Evolutionary conservation across 2,888 invertebrate genomes (phyloP), one percentile per base, ranked within the genome.

Genomic region (Macrophya annulata): DNA sequence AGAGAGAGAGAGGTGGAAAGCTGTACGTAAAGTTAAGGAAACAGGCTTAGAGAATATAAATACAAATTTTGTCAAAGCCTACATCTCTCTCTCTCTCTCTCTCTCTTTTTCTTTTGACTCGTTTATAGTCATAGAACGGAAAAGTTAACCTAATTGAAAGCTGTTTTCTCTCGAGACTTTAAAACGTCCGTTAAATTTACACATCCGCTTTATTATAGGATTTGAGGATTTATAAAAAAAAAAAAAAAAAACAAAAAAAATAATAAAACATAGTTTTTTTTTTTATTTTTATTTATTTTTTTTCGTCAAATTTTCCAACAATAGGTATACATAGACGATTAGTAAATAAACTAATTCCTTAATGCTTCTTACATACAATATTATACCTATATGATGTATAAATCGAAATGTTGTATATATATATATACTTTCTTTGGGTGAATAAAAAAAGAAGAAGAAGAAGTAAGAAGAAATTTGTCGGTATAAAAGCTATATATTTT

Each of bases 1-100:
- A 74, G n/a, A 21, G 48, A 45, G 31, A n/a, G n/a, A n/a, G n/a
- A n/a, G n/a, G n/a, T n/a, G n/a, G n/a, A 21, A 48, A 45, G 76
- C 45, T 12, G 48, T 37, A 74, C 43, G 17, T n/a, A 55, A 77
- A 55, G 55, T 37, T 51, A 55, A 17, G 77, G 55, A 55, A 77
- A 51, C 77, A 55, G 77, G 25, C 51, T 55, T 31, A 55, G 51
- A 55, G 31, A 77, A 77, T 51, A 55, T 77, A 77, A 74, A 74
- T 74, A 74, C n/a, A 43, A 74, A 74, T 74, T 74, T 74, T 74
- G 72, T 74, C 72, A 74, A 74, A 74, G 72, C 72, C 40, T 45
- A 25, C 68, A 12, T 15, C 25, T 68, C 37, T 37, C 68, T 25
- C 31, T 5, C 17, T 17, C 9, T 68, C 37, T 37, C 65, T 31